phyloP scores from a whole-genome alignment of 2,888 invertebrate genomes.

The Mamestra brassicae region DNA sequence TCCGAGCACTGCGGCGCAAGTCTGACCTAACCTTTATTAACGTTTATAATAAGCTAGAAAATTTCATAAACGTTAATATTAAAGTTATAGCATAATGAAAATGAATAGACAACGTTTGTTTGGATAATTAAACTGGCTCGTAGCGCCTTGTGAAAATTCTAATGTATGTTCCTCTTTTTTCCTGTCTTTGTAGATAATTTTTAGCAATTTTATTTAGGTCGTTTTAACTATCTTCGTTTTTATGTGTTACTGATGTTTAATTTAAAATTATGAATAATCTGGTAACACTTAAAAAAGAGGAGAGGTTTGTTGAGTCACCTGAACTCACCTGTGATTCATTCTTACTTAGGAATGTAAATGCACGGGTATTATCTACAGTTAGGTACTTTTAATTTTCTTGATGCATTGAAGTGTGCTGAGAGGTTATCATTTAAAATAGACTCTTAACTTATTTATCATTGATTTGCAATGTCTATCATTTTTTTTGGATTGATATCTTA shows the following conservation, averaged over 20 bases:
- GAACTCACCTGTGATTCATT: conserved; percentile 35
- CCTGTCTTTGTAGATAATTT: conserved; percentile 19
- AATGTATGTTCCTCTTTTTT: conserved; percentile 28
- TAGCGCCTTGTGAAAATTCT: conserved; percentile 44
- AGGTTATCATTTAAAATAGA: background rate
- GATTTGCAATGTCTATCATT: background rate
- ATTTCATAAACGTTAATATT: conserved; percentile 57
- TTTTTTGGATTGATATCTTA: too few species aligned
- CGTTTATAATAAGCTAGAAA: conserved; percentile 61
- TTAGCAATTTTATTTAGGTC: conserved; percentile 13
- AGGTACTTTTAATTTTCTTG: background rate
- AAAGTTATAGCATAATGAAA: conserved; percentile 61
- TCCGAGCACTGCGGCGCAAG: conserved; percentile 71
- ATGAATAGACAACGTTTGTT: conserved; percentile 60
- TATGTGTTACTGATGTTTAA: background rate
- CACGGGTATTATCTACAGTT: background rate
- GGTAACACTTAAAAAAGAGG: background rate
- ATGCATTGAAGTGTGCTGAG: background rate
- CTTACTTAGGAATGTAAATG: background rate
- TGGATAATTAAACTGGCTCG: conserved; percentile 56
- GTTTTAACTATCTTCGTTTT: background rate
- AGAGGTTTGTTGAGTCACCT: conserved; percentile 19
- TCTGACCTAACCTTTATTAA: conserved; percentile 78
- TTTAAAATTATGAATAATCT: conserved; percentile 8
- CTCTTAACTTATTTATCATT: background rate